Conservation (phyloP, 2,888 invertebrate genomes). For the Schrankia costaestrigalis region DNA sequence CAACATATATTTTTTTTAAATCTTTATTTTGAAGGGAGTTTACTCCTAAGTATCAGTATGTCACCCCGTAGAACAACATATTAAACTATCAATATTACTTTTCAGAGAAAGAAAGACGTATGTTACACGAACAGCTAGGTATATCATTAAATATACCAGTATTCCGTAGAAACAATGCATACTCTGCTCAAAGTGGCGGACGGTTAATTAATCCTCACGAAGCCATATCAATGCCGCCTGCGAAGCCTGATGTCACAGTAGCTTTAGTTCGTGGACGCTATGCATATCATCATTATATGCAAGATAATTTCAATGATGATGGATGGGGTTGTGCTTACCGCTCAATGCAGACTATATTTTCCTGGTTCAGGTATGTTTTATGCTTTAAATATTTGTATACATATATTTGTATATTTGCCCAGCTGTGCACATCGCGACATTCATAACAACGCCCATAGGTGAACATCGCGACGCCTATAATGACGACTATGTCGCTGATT, state of each 20-base stretch:
- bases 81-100: no score
- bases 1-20: no score
- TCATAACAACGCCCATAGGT: no score
- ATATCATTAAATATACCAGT: constrained; percentile 85
- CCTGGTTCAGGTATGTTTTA: constrained; percentile 91
- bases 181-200: constrained; percentile 74
- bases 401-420: no score
- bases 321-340: constrained; percentile 99
- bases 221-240: constrained; percentile 66
- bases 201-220: constrained; percentile 88
- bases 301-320: constrained; percentile 95
- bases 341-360: constrained; percentile 96
- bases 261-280: constrained; percentile 91
- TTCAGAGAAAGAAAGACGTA: constrained; percentile 83
- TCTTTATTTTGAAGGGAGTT: no score
- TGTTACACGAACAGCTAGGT: constrained; percentile 86
- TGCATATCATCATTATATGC: constrained; percentile 98
- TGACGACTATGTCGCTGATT: no score
- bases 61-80: no score
- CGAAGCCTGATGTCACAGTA: constrained; percentile 44
- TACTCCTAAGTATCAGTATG: no score
- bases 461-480: no score
- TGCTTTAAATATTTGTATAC: neutral
- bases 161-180: constrained; percentile 87
- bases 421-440: no score